phyloP scores from a whole-genome alignment of 1,140 invertebrate genomes.

The Hylaeus anthracinus region DNA sequence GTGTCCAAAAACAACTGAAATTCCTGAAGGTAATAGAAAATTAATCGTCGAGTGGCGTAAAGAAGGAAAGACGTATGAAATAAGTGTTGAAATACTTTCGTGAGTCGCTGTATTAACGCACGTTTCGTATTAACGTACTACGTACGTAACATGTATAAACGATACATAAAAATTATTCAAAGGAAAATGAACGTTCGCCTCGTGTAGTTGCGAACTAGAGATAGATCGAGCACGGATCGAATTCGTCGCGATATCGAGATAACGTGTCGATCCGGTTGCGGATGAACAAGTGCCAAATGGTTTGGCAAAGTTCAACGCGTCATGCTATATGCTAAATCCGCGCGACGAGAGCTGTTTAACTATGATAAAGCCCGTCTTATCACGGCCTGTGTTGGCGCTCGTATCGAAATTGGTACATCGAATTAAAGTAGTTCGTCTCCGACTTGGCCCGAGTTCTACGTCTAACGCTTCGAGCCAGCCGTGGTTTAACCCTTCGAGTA shows the following conservation, averaged over 20 bases:
- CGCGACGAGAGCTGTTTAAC: not conserved
- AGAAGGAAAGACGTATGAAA: too few species aligned
- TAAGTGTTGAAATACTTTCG: too few species aligned
- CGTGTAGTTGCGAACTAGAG: too few species aligned
- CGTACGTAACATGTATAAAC: too few species aligned
- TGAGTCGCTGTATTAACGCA: too few species aligned
- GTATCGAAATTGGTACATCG: constrained; percentile 13
- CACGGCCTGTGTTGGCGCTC: not conserved
- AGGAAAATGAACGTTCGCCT: too few species aligned
- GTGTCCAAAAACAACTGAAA: too few species aligned
- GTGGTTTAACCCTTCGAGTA: not conserved
- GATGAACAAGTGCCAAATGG: constrained; percentile 1
- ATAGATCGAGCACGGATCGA: not conserved
- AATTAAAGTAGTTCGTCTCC: constrained; percentile 2
- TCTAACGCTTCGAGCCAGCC: not conserved
- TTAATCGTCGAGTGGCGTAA: too few species aligned
- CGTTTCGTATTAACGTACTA: too few species aligned
- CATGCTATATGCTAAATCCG: constrained; percentile 6
- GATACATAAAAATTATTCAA: too few species aligned
- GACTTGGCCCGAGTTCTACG: not conserved
- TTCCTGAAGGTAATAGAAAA: too few species aligned
- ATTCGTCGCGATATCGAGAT: constrained; percentile 19
- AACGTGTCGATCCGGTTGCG: constrained; percentile 1
- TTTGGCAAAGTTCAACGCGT: constrained; percentile 38
- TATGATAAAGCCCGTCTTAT: constrained; percentile 29